These are phyloP conservation scores for Morphnarchus princeps DNA, from an alignment of 2,113 vertebrate species.

Conservation along the genomic window DNA sequence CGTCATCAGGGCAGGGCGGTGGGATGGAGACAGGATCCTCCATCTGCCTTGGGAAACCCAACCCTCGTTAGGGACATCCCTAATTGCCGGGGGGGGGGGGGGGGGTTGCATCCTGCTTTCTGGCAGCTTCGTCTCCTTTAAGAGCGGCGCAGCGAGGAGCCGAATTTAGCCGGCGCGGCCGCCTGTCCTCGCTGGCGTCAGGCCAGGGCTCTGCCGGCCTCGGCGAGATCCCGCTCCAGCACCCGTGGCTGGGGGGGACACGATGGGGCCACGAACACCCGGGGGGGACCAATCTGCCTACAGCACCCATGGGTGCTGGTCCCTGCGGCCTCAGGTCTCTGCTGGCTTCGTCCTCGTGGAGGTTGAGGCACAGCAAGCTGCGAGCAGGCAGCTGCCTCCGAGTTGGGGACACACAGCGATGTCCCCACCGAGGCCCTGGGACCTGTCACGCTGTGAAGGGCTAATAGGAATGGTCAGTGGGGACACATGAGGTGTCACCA, in stretches of 20 bases:
- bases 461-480: fast-evolving
- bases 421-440: neutral
- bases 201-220: constrained; percentile 14
- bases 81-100: fast-evolving
- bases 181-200: constrained; percentile 10
- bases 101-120: neutral
- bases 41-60: neutral
- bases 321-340: neutral
- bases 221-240: constrained; percentile 12
- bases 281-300: fast-evolving
- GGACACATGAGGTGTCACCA: neutral
- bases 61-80: neutral
- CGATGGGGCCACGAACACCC: neutral
- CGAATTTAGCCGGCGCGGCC: neutral
- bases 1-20: neutral
- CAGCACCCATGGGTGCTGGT: neutral
- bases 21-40: neutral
- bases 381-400: neutral
- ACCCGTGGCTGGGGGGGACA: neutral
- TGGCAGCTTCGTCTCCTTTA: constrained; percentile 12
- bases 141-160: neutral
- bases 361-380: neutral
- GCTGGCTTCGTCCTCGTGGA: neutral
- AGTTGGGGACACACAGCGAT: neutral
- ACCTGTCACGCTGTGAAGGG: fast-evolving